Conservation (phyloP, 2,888 invertebrate genomes). For the Craniophora ligustri region DNA sequence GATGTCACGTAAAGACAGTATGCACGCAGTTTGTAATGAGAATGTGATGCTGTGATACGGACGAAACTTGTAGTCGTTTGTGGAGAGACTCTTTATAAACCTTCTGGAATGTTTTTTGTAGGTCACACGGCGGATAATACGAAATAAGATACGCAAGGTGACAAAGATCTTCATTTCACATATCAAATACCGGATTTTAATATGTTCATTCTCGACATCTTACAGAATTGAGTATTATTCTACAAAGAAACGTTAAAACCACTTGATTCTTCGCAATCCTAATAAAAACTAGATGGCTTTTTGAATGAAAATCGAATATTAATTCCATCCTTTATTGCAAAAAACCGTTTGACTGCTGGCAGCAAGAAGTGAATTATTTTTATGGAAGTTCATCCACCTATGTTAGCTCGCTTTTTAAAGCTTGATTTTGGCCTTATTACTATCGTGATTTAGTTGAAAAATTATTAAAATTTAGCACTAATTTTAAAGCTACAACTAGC, state of each 20-base stretch:
- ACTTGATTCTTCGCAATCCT: conserved; percentile 9
- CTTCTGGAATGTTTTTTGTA: background rate
- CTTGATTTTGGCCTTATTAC: too few relatives aligned
- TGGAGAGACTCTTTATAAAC: conserved; percentile 1
- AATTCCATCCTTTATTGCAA: conserved; percentile 18
- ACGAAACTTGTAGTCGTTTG: background rate
- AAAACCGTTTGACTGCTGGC: conserved; percentile 22
- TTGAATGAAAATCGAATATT: conserved; percentile 28
- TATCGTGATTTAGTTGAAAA: too few relatives aligned
- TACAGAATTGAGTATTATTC: conserved; percentile 1
- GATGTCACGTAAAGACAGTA: conserved; percentile 45
- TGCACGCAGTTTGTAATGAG: conserved; percentile 43
- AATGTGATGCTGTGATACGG: conserved; percentile 32
- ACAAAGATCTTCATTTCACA: background rate
- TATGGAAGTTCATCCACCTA: background rate
- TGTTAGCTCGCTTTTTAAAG: too few relatives aligned
- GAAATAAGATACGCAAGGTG: background rate
- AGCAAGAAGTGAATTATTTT: conserved; percentile 3
- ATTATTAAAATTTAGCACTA: too few relatives aligned
- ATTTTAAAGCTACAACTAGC: too few relatives aligned
- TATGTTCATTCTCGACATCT: background rate
- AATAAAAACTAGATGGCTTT: conserved; percentile 38
- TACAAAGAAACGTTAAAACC: conserved; percentile 4
- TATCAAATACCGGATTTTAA: background rate
- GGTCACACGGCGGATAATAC: background rate